A percentile compares a stretch with the other conserved stretches of the same genome.
Conservation (phyloP, 2,888 invertebrate species). For the Oscheius sp. region DNA sequence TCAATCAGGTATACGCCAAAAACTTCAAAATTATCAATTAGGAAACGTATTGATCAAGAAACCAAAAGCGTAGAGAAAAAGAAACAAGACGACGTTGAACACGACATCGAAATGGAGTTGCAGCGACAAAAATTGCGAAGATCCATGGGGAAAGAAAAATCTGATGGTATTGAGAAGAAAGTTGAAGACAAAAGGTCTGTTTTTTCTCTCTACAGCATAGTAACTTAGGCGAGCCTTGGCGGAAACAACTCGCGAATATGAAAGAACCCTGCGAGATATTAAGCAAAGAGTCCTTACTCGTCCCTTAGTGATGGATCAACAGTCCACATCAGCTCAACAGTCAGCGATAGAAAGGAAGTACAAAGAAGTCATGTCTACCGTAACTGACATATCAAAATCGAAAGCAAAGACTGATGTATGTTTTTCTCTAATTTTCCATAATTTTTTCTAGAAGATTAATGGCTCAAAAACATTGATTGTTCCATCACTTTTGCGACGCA, state of each 20-base stretch:
- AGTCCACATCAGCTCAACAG: conserved; percentile 17
- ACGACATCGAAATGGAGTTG: background rate
- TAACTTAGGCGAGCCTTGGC: background rate
- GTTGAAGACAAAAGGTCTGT: background rate
- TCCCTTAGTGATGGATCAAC: conserved; percentile 30
- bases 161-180: conserved; percentile 3
- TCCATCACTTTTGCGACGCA: background rate
- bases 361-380: conserved; percentile 19
- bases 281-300: conserved; percentile 9
- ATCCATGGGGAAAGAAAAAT: conserved; percentile 1
- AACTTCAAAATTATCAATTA: no score
- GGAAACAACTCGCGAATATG: conserved; percentile 14
- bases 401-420: background rate
- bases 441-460: background rate
- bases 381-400: background rate
- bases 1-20: conserved; percentile 2
- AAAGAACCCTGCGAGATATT: conserved; percentile 7
- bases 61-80: background rate
- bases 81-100: background rate
- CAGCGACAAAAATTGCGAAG: background rate
- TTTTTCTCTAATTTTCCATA: background rate
- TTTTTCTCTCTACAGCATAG: background rate
- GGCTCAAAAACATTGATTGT: background rate
- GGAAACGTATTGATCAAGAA: conserved; percentile 15
- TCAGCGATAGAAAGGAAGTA: conserved; percentile 20